Evolutionary conservation across 2,113 vertebrate species (phyloP).

Genomic region (Smithornis capensis): DNA sequence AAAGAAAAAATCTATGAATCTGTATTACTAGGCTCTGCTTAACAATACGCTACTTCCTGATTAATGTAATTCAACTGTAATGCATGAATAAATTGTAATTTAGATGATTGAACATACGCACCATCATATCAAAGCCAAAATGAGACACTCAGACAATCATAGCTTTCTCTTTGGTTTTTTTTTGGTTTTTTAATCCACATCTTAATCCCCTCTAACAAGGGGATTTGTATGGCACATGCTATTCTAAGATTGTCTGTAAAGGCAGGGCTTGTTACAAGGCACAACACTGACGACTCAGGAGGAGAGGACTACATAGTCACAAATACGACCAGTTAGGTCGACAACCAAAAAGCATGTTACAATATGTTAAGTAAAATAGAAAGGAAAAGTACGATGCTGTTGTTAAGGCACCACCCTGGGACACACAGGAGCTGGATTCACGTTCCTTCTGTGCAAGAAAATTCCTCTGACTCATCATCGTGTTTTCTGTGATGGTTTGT

Average conservation of each 20-base stretch:
- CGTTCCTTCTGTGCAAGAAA: not conserved
- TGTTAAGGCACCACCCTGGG: not conserved
- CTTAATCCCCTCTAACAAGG: not conserved
- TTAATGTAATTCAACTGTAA: conserved; percentile 50
- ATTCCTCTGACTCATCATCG: not conserved
- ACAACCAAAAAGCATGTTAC: not conserved
- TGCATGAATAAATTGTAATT: conserved; percentile 59
- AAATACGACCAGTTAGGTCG: not conserved
- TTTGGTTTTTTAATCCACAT: not conserved
- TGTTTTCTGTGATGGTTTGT: not conserved
- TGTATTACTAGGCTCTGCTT: not conserved
- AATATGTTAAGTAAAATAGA: not conserved
- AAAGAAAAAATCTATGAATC: not conserved
- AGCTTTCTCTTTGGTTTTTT: not conserved
- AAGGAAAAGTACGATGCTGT: conserved; percentile 6
- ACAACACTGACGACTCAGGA: fast-evolving
- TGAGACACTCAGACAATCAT: conserved; percentile 49
- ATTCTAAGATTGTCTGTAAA: not conserved
- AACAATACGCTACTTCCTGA: conserved; percentile 46
- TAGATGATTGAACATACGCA: conserved; percentile 23
- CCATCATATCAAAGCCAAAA: conserved; percentile 27
- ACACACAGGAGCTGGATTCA: not conserved
- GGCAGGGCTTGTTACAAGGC: not conserved
- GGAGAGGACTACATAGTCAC: not conserved
- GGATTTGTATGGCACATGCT: not conserved